Percentiles rank a stretch among this genome's conserved stretches.
Evolutionary conservation across 2,113 vertebrate species (phyloP).

Genomic region (Proterorhinus semilunaris): DNA sequence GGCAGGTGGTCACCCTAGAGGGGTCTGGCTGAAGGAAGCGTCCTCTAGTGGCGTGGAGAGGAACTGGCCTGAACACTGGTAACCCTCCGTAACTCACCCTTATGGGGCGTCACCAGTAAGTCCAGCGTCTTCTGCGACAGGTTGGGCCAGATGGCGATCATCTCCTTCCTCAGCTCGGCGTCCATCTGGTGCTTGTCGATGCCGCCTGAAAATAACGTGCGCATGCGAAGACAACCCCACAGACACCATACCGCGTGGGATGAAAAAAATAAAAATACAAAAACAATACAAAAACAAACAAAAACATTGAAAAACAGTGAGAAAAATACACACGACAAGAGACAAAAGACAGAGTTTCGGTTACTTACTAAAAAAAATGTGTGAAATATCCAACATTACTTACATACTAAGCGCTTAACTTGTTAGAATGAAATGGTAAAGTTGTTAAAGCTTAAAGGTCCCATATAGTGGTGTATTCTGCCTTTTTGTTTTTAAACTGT

Average conservation of each 20-base stretch:
- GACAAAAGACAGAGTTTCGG: conserved; percentile 17
- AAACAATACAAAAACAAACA: conserved; percentile 36
- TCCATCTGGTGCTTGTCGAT: conserved; percentile 97
- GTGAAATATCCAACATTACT: not conserved
- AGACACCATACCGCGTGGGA: conserved; percentile 13
- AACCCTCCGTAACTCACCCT: conserved; percentile 84
- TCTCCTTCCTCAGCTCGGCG: conserved; percentile 90
- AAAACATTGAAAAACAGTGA: not conserved
- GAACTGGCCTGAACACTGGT: conserved; percentile 50
- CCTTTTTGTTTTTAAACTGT: not conserved
- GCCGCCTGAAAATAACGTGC: conserved; percentile 75
- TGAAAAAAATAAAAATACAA: conserved; percentile 27
- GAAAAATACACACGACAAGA: conserved; percentile 7
- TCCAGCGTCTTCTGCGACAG: conserved; percentile 93
- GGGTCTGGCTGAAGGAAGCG: conserved; percentile 68
- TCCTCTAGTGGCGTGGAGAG: conserved; percentile 71
- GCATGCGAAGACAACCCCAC: conserved; percentile 12
- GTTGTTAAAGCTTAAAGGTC: conserved; percentile 9
- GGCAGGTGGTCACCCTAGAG: conserved; percentile 61
- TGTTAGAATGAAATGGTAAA: conserved; percentile 1
- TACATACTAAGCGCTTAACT: not conserved
- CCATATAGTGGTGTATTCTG: not conserved
- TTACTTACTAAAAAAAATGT: conserved; percentile 15
- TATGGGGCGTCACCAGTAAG: conserved; percentile 93
- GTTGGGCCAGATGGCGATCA: conserved; percentile 98